Evolutionary conservation across 2,888 invertebrate species (phyloP), one percentile per base, ranked within the genome.

Genomic region (Drosophila quasianomalipes): DNA sequence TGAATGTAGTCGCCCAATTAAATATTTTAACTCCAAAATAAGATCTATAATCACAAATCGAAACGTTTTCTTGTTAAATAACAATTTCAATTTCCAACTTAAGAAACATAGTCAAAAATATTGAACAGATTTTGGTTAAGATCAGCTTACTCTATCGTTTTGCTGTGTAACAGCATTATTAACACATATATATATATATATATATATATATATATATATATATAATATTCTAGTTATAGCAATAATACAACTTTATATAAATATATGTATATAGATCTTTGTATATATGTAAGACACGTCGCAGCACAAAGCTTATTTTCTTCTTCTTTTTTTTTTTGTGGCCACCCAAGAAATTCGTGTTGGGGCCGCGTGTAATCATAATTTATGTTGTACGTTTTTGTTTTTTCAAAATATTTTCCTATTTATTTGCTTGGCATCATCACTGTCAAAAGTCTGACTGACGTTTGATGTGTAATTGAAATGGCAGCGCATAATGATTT

Each of bases 401-500:
- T 68, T 79, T 68, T 82, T 55, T 31, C 1, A 58, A 65, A 78
- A 72, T 75, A 71, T 76, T 86, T 76, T 51, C 54, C 39, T 70
- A 64, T 69, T 81, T 77, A 68, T 74, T 74, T 71, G 74, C 47
- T 73, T 63, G 53, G 54, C 54, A 35, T 28, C 81, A 59, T 58
- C 66, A 72, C 58, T 59, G 85, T 80, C 81, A 74, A 74, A 68
- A 63, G 28, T 68, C 61, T 78, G 84, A 85, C 81, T 75, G 84
- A 88, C 89, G 83, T 84, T 85, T 81, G 89, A 85, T 88, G 85
- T 84, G 81, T 85, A 83, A 85, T 88, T 88, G 86, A 80, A 84
- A 88, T 67, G 76, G 76, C 76, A 65, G 26, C 68, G 71, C 81
- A 28, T 39, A 26, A 83, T 71, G 71, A 74, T 73, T 81, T 76